Evolutionary conservation across 2,113 vertebrate genomes (phyloP).

Genomic region (Pelobates fuscus): DNA sequence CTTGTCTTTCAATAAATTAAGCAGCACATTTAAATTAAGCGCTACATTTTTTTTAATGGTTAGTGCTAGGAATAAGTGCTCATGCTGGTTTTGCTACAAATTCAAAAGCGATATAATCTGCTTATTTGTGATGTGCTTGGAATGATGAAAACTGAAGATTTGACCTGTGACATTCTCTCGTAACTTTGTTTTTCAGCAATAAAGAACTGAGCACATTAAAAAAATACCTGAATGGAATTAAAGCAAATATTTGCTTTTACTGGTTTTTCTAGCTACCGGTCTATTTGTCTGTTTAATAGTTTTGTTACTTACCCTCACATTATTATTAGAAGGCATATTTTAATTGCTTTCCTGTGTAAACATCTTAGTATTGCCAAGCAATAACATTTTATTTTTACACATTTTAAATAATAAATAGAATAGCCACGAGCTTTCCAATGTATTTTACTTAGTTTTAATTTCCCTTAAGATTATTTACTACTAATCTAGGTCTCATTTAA

Average conservation of each 20-base stretch:
- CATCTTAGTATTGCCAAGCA: not conserved
- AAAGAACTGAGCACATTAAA: not conserved
- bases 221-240: not conserved
- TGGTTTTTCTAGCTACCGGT: not conserved
- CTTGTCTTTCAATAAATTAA: not conserved
- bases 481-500: constrained; percentile 5
- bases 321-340: not conserved
- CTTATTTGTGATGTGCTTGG: not conserved
- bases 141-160: not conserved
- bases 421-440: constrained; percentile 3
- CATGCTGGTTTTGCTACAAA: not conserved
- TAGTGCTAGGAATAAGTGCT: not conserved
- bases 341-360: not conserved
- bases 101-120: not conserved
- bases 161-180: not conserved
- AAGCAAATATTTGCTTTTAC: not conserved
- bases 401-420: constrained; percentile 12
- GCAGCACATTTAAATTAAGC: no score
- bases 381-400: not conserved
- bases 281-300: not conserved
- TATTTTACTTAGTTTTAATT: not conserved
- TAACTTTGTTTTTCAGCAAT: not conserved
- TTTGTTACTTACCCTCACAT: not conserved
- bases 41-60: constrained; percentile 4
- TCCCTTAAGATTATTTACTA: not conserved